A percentile compares a stretch with the other conserved stretches of the same genome.
These are phyloP conservation scores for Neosilurus hyrtlii DNA, from an alignment of 2,797 vertebrate species.

Conservation along the genomic window DNA sequence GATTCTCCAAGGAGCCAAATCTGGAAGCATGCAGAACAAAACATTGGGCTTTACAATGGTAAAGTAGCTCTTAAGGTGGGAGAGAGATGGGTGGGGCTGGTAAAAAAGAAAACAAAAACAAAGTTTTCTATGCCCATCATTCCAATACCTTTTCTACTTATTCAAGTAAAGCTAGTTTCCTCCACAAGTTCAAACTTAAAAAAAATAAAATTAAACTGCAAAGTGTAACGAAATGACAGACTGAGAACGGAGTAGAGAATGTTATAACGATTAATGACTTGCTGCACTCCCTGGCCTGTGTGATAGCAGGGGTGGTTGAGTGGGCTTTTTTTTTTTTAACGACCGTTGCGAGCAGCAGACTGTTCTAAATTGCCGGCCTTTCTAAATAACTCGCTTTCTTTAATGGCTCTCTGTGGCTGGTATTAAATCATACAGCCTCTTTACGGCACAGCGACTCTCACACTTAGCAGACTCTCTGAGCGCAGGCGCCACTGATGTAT, in stretches of 20 bases:
- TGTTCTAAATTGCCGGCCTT: conserved; percentile 56
- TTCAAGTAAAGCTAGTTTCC: neutral
- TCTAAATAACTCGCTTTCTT: conserved; percentile 60
- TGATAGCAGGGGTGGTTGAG: conserved; percentile 30
- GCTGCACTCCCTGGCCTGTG: conserved; percentile 20
- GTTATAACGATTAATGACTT: conserved; percentile 40
- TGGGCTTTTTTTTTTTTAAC: conserved; percentile 34
- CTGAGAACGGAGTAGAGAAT: conserved; percentile 16
- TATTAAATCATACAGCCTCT: conserved; percentile 48
- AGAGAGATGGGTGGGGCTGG: neutral
- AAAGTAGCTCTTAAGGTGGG: neutral
- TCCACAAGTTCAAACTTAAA: conserved; percentile 3
- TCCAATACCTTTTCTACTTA: neutral
- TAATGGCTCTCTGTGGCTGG: conserved; percentile 54
- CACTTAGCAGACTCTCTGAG: conserved; percentile 47
- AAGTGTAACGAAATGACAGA: conserved; percentile 6
- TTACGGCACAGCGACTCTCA: conserved; percentile 44
- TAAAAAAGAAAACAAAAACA: neutral
- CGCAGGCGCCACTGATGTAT: conserved; percentile 41
- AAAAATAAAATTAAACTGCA: neutral
- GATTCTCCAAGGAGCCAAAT: neutral
- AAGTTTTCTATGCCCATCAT: neutral
- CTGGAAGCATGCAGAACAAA: neutral
- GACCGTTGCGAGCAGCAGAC: conserved; percentile 51
- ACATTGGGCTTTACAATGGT: neutral